These are phyloP conservation scores for Aurelia coerulea DNA, from an alignment of 30 jellyfish, hydroid and myxozoan genomes.

Conservation along the genomic window DNA sequence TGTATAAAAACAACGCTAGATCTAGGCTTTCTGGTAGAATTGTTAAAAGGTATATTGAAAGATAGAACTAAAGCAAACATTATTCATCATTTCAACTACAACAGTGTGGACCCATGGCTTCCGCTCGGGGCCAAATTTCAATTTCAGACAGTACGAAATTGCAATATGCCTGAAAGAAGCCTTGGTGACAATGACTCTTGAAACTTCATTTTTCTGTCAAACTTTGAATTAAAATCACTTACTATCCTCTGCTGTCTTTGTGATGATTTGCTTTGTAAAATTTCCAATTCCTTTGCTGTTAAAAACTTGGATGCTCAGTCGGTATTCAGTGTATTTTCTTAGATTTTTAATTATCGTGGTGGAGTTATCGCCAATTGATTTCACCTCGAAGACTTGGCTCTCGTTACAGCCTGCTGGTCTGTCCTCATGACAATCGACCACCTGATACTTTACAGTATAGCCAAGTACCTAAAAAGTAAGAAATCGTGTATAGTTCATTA, in stretches of 20 bases:
- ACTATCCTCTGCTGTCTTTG: constrained; percentile 60
- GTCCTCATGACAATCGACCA: constrained; percentile 54
- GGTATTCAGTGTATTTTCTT: constrained; percentile 51
- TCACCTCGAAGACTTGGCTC: constrained; percentile 38
- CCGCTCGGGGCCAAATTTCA: no score
- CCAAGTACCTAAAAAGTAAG: constrained; percentile 35
- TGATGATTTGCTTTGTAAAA: constrained; percentile 15
- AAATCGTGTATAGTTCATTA: not conserved
- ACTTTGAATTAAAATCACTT: not conserved
- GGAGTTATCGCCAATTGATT: constrained; percentile 14
- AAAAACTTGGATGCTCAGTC: constrained; percentile 28
- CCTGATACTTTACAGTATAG: constrained; percentile 44
- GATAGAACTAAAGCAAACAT: no score
- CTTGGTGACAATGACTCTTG: no score
- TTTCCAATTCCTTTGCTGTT: constrained; percentile 66
- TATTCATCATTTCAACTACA: no score
- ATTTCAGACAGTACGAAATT: no score
- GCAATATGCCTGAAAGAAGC: no score
- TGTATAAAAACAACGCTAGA: no score
- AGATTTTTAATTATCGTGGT: constrained; percentile 3
- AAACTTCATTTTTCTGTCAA: no score
- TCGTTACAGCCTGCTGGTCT: constrained; percentile 64
- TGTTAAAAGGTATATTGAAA: no score
- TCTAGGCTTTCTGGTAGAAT: no score
- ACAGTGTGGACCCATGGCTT: no score